These are phyloP conservation scores for Sinopyrophorus schimmeli DNA, from an alignment of 2,888 invertebrate species.

Conservation along the genomic window DNA sequence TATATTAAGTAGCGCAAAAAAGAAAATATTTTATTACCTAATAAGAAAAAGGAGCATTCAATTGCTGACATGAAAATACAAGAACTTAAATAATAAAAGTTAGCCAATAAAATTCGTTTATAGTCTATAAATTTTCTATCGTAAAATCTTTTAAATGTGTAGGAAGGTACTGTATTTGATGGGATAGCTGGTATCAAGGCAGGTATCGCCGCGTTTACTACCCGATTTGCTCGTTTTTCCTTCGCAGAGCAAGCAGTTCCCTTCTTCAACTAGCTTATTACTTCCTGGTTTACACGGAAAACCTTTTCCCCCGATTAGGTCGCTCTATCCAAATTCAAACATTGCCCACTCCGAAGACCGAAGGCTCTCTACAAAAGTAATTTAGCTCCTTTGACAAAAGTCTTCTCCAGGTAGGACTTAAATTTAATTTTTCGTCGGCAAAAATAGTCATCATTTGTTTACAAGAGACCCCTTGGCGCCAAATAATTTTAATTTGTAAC, in stretches of 20 bases:
- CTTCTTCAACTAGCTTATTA: not conserved
- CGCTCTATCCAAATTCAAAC: too few relatives aligned
- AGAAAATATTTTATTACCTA: slow-evolving; percentile 53
- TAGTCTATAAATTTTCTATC: slow-evolving; percentile 53
- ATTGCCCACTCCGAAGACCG: too few relatives aligned
- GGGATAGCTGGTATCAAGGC: slow-evolving; percentile 49
- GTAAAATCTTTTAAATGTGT: slow-evolving; percentile 51
- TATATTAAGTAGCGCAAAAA: slow-evolving; percentile 44
- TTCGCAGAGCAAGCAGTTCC: slow-evolving; percentile 7
- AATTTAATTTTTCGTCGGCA: too few relatives aligned
- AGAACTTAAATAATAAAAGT: slow-evolving; percentile 57
- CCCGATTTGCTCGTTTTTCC: slow-evolving; percentile 15
- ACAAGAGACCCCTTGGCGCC: too few relatives aligned
- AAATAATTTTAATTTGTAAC: too few relatives aligned
- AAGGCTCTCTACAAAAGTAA: too few relatives aligned
- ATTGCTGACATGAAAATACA: slow-evolving; percentile 56
- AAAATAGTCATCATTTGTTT: too few relatives aligned
- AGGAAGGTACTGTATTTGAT: slow-evolving; percentile 47
- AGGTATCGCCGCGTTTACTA: slow-evolving; percentile 38
- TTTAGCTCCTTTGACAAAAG: too few relatives aligned
- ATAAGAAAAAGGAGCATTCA: slow-evolving; percentile 53
- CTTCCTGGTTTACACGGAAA: slow-evolving; percentile 5
- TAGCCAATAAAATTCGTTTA: slow-evolving; percentile 55
- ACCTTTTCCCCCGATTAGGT: too few relatives aligned
- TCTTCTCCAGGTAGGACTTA: too few relatives aligned